Percentiles rank a stretch among this genome's conserved stretches.
Evolutionary conservation across 2,113 vertebrate genomes (phyloP).

Genomic region (Serinus canaria): DNA sequence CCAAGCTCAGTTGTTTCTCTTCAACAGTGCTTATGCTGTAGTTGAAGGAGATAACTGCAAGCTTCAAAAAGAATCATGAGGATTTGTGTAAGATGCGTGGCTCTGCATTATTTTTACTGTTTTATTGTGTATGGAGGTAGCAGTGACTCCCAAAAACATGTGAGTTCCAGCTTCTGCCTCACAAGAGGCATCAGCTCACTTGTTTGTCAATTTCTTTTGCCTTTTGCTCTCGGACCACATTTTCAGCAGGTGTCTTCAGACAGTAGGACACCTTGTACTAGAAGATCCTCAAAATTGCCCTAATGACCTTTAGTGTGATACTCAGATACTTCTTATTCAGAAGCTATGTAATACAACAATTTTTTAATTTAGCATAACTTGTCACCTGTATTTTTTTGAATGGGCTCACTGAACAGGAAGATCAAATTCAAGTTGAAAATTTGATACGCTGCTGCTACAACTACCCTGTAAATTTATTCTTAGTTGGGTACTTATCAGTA

Average conservation of each 20-base stretch:
- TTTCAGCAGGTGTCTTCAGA: background rate
- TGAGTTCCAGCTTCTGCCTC: background rate
- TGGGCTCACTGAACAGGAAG: background rate
- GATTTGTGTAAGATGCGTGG: background rate
- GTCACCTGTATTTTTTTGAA: background rate
- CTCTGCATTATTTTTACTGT: background rate
- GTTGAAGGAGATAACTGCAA: background rate
- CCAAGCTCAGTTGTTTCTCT: background rate
- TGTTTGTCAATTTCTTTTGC: background rate
- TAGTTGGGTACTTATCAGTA: background rate
- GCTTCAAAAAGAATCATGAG: background rate
- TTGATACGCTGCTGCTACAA: background rate
- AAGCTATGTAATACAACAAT: background rate
- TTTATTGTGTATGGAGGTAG: background rate
- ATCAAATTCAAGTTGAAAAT: background rate
- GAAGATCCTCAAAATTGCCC: background rate
- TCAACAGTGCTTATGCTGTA: accelerated
- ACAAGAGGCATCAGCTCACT: background rate
- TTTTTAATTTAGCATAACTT: background rate
- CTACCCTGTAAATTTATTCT: background rate
- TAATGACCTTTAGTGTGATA: background rate
- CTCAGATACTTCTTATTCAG: background rate
- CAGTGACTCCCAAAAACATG: background rate
- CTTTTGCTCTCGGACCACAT: background rate
- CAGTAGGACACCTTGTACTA: background rate